phyloP scores from a whole-genome alignment of 2,113 vertebrate genomes.

The Cairina moschata region DNA sequence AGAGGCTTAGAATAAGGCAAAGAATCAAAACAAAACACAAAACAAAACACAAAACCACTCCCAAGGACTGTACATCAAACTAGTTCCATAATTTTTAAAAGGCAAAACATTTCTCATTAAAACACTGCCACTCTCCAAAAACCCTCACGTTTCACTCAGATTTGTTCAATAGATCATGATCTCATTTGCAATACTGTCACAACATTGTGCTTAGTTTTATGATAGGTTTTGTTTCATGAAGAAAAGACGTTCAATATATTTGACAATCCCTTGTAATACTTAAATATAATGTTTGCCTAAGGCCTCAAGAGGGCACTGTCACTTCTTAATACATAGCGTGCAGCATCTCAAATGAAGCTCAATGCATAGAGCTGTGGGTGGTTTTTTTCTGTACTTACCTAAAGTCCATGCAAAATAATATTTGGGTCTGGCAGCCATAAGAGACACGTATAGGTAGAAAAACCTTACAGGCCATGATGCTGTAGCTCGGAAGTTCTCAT shows the following conservation, averaged over 20 bases:
- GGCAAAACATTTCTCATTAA: neutral
- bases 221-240: neutral
- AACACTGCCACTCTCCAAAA: neutral
- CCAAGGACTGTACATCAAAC: neutral
- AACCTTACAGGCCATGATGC: conserved; percentile 86
- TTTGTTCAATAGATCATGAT: neutral
- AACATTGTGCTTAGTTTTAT: neutral
- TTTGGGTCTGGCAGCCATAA: conserved; percentile 94
- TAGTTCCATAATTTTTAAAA: neutral
- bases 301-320: conserved; percentile 69
- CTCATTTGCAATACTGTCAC: neutral
- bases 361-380: neutral
- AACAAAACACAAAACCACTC: too few relatives aligned
- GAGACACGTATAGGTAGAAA: conserved; percentile 91
- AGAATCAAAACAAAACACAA: neutral
- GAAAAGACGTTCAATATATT: neutral
- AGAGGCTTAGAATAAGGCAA: neutral
- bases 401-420: conserved; percentile 99
- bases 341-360: neutral
- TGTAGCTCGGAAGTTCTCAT: conserved; percentile 83
- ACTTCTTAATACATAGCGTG: neutral
- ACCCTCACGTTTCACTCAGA: neutral
- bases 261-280: neutral
- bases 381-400: conserved; percentile 79
- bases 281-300: neutral